Evolutionary conservation across 92 coral and sea anemone species (phyloP).

Genomic region (Desmophyllum pertusum): DNA sequence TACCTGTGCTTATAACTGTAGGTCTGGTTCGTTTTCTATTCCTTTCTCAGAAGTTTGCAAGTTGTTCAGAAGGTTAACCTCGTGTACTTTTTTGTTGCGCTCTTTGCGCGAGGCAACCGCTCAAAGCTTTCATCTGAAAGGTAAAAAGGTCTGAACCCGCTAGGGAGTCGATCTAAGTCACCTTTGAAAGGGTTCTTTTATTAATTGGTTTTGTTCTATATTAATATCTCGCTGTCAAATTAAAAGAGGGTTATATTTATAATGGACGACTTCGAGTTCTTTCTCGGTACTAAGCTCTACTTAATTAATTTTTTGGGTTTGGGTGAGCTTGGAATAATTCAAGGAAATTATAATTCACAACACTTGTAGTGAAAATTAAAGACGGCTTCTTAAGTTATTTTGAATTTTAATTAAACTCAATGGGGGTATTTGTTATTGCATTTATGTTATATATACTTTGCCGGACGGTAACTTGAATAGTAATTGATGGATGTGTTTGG

Average conservation of each 20-base stretch:
- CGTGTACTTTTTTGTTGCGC: neutral
- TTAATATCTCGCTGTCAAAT: slow-evolving; percentile 4
- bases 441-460: neutral
- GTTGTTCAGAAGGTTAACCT: neutral
- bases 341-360: neutral
- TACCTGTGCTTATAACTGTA: neutral
- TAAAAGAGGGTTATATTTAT: neutral
- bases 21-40: neutral
- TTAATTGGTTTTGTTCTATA: neutral
- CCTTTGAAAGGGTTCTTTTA: neutral
- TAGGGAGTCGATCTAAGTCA: neutral
- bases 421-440: neutral
- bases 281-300: slow-evolving; percentile 11
- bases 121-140: neutral
- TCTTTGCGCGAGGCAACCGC: neutral
- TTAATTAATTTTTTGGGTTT: neutral
- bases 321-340: neutral
- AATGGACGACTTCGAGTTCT: neutral
- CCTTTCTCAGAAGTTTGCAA: neutral
- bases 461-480: neutral
- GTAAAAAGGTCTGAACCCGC: too few relatives aligned
- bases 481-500: slow-evolving; percentile 9
- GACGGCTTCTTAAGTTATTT: neutral
- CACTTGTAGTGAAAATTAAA: neutral
- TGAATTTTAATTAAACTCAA: neutral